Evolutionary conservation across 2,888 invertebrate species (phyloP).

Genomic region (Melieria crassipennis): DNA sequence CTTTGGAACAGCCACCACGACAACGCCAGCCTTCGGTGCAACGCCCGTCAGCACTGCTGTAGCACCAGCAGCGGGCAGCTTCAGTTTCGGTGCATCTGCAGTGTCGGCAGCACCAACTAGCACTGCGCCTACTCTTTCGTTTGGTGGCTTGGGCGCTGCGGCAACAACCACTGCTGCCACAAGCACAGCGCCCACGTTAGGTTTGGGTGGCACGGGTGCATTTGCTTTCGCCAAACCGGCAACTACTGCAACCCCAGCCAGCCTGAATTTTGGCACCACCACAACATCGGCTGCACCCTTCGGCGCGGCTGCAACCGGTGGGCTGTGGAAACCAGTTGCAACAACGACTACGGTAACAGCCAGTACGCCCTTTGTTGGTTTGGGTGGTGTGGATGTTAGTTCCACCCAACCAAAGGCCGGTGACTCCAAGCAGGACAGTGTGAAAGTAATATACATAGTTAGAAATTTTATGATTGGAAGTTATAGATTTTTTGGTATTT

Average conservation of each 20-base stretch:
- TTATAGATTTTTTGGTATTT: not conserved
- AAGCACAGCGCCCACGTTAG: conserved; percentile 42
- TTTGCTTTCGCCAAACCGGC: conserved; percentile 56
- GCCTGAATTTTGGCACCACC: conserved; percentile 57
- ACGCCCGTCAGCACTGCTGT: conserved; percentile 29
- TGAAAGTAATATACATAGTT: conserved; percentile 48
- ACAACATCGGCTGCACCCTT: conserved; percentile 57
- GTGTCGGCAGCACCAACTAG: conserved; percentile 36
- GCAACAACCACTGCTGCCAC: conserved; percentile 35
- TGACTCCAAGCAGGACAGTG: conserved; percentile 62
- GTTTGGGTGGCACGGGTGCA: conserved; percentile 42
- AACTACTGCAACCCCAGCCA: conserved; percentile 53
- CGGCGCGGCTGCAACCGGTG: conserved; percentile 27
- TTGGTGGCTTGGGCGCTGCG: conserved; percentile 42
- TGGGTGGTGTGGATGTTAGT: conserved; percentile 64
- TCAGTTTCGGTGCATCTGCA: conserved; percentile 46
- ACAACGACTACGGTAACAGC: conserved; percentile 47
- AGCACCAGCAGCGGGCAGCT: conserved; percentile 30
- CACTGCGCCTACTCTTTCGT: conserved; percentile 46
- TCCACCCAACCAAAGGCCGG: conserved; percentile 62
- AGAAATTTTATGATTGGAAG: not conserved
- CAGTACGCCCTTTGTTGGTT: conserved; percentile 56
- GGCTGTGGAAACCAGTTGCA: conserved; percentile 48
- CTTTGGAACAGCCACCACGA: conserved; percentile 44
- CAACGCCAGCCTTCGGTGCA: conserved; percentile 39